Conservation (phyloP, 2,113 vertebrate genomes). For the Cephalophus harveyi region DNA sequence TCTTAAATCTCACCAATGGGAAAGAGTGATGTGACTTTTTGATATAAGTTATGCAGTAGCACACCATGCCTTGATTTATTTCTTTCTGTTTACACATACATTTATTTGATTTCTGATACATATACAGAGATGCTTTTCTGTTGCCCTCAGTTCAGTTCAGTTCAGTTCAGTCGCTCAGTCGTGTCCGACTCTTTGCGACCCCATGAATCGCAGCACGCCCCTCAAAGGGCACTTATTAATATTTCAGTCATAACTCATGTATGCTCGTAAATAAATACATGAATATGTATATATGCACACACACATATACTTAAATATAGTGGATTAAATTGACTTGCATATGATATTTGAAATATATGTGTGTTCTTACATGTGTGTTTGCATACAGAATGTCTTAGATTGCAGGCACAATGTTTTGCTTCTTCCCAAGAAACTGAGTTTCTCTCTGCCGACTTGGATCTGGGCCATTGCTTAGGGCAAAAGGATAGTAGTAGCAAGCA, state of each 20-base stretch:
- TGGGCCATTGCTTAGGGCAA: neutral
- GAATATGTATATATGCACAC: neutral
- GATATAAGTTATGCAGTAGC: neutral
- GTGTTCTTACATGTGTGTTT: neutral
- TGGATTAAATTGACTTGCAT: neutral
- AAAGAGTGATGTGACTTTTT: neutral
- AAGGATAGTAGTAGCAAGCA: neutral
- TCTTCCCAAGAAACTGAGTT: neutral
- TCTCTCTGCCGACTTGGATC: neutral
- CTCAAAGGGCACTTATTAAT: neutral
- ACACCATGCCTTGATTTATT: neutral
- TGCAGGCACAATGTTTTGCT: neutral
- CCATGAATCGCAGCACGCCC: too few relatives aligned
- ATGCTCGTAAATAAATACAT: neutral
- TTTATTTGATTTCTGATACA: neutral
- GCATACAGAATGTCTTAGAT: neutral
- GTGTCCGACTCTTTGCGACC: too few relatives aligned
- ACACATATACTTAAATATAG: neutral
- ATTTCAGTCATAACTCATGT: neutral
- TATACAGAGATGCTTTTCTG: neutral
- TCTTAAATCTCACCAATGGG: neutral
- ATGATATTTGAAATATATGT: neutral
- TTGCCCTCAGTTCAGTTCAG: too few relatives aligned
- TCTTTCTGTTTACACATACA: neutral
- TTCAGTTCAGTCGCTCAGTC: too few relatives aligned